A percentile compares a stretch with the other conserved stretches of the same genome.
phyloP scores from a whole-genome alignment of 1,140 invertebrate species.

The Augochlora pura region DNA sequence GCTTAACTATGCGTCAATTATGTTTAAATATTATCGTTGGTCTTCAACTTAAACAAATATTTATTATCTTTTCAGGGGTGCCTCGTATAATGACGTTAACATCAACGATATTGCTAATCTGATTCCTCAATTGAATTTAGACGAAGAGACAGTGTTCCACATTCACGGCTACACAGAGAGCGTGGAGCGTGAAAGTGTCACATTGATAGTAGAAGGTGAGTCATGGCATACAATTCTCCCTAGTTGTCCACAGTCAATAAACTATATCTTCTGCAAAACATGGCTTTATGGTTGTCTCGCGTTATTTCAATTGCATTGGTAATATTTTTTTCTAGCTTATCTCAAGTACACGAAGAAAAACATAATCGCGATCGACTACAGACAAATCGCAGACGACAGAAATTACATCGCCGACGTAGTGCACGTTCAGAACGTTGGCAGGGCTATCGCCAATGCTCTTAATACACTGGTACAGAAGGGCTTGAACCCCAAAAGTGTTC shows the following conservation, averaged over 20 bases:
- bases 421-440: slow-evolving; percentile 60
- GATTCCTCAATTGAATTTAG: background rate
- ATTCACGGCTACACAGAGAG: background rate
- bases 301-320: background rate
- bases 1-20: background rate
- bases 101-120: background rate
- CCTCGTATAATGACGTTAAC: background rate
- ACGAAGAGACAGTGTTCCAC: background rate
- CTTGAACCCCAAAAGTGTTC: slow-evolving; percentile 77
- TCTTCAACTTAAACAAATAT: too few species aligned
- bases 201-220: background rate
- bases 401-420: background rate
- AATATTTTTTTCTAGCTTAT: background rate
- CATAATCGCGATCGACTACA: background rate
- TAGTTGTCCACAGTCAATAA: too few species aligned
- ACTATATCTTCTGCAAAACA: too few species aligned
- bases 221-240: background rate
- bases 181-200: background rate
- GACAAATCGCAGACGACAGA: background rate
- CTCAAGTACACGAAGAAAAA: background rate
- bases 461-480: slow-evolving; percentile 61
- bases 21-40: background rate
- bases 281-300: too few species aligned
- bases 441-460: slow-evolving; percentile 45
- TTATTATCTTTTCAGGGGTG: background rate